These are phyloP conservation scores for Pangasius krempfi DNA, from an alignment of 2,797 vertebrate genomes.

Conservation along the genomic window DNA sequence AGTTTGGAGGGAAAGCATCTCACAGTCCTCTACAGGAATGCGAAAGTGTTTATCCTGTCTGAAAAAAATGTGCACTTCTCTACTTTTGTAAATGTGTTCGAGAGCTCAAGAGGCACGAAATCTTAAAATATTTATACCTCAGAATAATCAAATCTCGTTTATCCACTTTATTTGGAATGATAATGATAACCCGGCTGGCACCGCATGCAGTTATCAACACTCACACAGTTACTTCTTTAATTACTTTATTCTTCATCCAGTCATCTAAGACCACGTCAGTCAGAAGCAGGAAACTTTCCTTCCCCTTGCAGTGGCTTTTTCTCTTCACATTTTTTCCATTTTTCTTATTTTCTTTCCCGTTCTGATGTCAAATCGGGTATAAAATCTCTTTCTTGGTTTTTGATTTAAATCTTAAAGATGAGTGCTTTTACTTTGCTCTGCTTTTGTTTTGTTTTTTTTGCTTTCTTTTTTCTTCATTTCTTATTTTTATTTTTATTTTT, in stretches of 20 bases:
- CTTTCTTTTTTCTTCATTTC: background rate
- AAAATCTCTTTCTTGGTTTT: background rate
- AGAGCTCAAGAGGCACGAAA: conserved; percentile 17
- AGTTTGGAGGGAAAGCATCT: conserved; percentile 32
- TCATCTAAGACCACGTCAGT: background rate
- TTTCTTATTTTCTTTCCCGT: background rate
- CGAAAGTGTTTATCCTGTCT: conserved; percentile 56
- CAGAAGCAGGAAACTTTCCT: background rate
- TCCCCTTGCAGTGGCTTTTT: background rate
- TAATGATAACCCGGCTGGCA: background rate
- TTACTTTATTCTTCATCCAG: background rate
- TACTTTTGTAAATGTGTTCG: conserved; percentile 27
- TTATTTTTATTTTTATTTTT: background rate
- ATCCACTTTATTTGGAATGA: conserved; percentile 14
- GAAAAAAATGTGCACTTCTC: conserved; percentile 50
- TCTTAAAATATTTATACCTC: conserved; percentile 27
- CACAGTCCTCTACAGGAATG: conserved; percentile 51
- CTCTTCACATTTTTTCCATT: background rate
- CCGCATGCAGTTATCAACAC: background rate
- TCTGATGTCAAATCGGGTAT: background rate
- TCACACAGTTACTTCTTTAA: background rate
- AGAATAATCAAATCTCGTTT: background rate
- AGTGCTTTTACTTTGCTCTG: background rate
- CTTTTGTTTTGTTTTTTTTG: no score
- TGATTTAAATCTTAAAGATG: background rate